Conservation (phyloP, 2,888 invertebrate species). For the Drosophila anomalipes region DNA sequence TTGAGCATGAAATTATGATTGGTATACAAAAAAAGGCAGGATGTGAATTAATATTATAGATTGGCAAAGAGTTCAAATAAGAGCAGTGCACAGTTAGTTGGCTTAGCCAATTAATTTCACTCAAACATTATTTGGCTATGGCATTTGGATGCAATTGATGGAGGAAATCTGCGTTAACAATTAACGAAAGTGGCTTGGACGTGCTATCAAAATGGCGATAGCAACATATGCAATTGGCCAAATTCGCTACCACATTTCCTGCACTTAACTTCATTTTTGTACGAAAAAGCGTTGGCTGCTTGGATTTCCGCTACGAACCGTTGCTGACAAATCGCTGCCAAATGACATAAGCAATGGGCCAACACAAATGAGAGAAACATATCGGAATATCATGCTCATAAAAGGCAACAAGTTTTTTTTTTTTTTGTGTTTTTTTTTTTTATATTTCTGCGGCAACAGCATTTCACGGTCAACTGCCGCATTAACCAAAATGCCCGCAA, state of each 20-base stretch:
- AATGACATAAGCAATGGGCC: conserved; percentile 72
- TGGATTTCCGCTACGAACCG: conserved; percentile 40
- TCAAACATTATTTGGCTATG: conserved; percentile 19
- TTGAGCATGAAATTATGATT: background rate
- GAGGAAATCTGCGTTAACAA: conserved; percentile 32
- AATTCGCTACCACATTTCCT: conserved; percentile 44
- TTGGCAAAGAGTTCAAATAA: conserved; percentile 3
- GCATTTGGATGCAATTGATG: background rate
- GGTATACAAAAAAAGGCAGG: background rate
- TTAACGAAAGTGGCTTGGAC: conserved; percentile 34
- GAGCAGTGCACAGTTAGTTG: conserved; percentile 1
- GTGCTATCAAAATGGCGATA: conserved; percentile 36
- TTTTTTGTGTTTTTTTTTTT: background rate
- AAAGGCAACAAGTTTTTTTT: conserved; percentile 58
- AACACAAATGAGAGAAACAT: conserved; percentile 21
- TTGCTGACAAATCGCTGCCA: conserved; percentile 55
- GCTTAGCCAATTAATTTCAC: conserved; percentile 19
- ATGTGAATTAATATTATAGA: background rate
- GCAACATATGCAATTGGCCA: conserved; percentile 54
- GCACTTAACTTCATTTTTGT: conserved; percentile 37
- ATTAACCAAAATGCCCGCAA: conserved; percentile 34
- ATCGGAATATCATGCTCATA: conserved; percentile 66
- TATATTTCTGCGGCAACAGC: conserved; percentile 4
- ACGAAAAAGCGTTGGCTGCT: conserved; percentile 26
- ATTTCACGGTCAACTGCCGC: conserved; percentile 71